Evolutionary conservation across 2,797 vertebrate species (phyloP), one percentile per base, ranked within the genome.

Genomic region (Menidia menidia): DNA sequence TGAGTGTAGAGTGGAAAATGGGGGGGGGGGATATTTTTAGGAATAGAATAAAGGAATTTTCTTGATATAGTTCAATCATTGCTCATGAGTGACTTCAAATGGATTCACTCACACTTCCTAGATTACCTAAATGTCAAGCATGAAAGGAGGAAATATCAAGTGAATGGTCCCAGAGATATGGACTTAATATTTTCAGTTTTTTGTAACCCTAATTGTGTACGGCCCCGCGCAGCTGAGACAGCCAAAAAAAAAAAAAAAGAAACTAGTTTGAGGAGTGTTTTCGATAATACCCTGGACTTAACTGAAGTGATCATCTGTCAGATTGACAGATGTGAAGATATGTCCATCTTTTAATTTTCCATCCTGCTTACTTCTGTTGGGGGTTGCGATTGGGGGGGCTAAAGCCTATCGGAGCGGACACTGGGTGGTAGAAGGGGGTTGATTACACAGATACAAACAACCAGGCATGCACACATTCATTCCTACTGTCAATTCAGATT

Each of bases 271-370:
- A 70, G 25, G 50, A 42, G 47, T 32, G 54, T 39, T 30, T 18
- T 1, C 52, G 47, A 62, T 64, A 14, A 60, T n/a, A 57, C 18
- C 18, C n/a, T 15, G 13, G 61, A 50, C 61, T 58, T 6, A 1
- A 50, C 57, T 66, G 50, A 47, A 71, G 60, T 48, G 63, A 73
- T 72, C 67, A 71, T 42, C 60, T 65, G 69, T 61, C 51, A 67
- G 35, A 60, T 3, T 68, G 58, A 70, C 41, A 30, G 63, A 73
- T 62, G 35, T 60, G 39, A 42, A 80, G 25, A 25, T 25, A 25
- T 25, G 25, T 25, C 25, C 25, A 25, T 25, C 25, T 25, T 25
- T 25, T 25, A 25, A 25, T 25, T 25, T 25, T 25, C 25, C 25
- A 25, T 25, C 1, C 25, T 25, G 25, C 25, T 25, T 25, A 25